Evolutionary conservation across 1,140 invertebrate genomes (phyloP), one percentile per base, ranked within the genome.

Genomic region (Bradysia coprophila): DNA sequence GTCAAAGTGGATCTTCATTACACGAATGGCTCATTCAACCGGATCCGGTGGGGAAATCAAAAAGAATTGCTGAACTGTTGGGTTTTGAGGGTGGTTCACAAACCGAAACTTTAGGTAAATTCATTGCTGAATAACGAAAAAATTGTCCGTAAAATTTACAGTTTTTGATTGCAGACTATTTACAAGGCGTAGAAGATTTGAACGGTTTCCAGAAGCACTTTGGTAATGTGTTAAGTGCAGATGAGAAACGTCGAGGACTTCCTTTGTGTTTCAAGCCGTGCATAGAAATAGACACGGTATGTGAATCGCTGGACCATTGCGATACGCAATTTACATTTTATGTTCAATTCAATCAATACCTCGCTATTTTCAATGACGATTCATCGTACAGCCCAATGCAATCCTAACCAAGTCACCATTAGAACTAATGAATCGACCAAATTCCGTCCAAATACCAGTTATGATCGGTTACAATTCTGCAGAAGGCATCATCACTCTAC

Each of bases 1-100:
- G 58, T 50, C 56, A 66, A 48, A 65, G 64, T 48, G 64, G 63
- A 20, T 51, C 55, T 0, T 48, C 45, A 1, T 53, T 58, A 45
- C 50, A 50, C 52, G 51, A 54, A 38, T 60, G 57, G 56, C 48
- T 50, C 11, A 48, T 50, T 37, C 40, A 42, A 13, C 43, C 53
- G 2, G 6, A 21, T 40, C 41, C 45, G 0, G 33, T 18, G 2
- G 31, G 39, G 2, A 58, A 55, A 23, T 42, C 54, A 5, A 48
- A 49, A 4, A 36, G 43, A 1, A 8, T 60, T 21, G 56, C 46
- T 1, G 40, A 51, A 21, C 42, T 53, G 0, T 9, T 58, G 9
- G 50, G 37, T 33, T 48, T 5, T 21, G 28, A 13, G 43, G 21
- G 31, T 9, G 28, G n/a, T 31, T 42, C 11, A 44, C 42, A 31